Percentiles rank a stretch among this genome's conserved stretches.
Conservation (phyloP, 37 sponge, comb jelly and placozoan species). For the Cliona cf. orientalis region DNA sequence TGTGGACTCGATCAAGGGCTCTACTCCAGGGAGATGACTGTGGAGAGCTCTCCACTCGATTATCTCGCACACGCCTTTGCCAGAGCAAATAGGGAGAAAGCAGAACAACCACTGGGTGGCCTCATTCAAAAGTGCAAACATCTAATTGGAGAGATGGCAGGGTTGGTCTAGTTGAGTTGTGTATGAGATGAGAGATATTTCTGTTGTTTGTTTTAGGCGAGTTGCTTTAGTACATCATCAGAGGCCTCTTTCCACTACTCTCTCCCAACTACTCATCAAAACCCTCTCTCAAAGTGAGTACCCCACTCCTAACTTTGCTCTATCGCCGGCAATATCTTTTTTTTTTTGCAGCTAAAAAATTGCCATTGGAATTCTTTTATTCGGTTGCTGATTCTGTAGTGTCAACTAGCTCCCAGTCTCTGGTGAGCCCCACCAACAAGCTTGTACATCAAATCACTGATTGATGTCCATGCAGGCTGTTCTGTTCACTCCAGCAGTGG, state of each 20-base stretch:
- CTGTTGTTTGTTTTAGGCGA: no score
- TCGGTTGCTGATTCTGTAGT: slow-evolving; percentile 4
- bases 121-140: slow-evolving; percentile 6
- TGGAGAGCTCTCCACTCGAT: slow-evolving; percentile 29
- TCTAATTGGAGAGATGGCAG: slow-evolving; percentile 25
- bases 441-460: not conserved
- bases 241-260: no score
- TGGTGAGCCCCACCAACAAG: not conserved
- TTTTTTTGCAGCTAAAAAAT: not conserved
- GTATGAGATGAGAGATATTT: not conserved
- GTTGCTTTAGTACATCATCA: no score
- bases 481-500: slow-evolving; percentile 20
- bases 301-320: no score
- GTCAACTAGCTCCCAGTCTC: not conserved
- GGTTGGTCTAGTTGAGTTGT: not conserved
- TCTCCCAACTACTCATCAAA: not conserved
- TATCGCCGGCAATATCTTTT: no score
- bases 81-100: slow-evolving; percentile 11
- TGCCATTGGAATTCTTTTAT: slow-evolving; percentile 30
- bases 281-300: no score
- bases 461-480: slow-evolving; percentile 14
- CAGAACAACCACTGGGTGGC: not conserved
- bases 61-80: slow-evolving; percentile 59
- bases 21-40: slow-evolving; percentile 6
- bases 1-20: not conserved